phyloP scores from a whole-genome alignment of 1,140 invertebrate genomes.

The Cherax destructor region DNA sequence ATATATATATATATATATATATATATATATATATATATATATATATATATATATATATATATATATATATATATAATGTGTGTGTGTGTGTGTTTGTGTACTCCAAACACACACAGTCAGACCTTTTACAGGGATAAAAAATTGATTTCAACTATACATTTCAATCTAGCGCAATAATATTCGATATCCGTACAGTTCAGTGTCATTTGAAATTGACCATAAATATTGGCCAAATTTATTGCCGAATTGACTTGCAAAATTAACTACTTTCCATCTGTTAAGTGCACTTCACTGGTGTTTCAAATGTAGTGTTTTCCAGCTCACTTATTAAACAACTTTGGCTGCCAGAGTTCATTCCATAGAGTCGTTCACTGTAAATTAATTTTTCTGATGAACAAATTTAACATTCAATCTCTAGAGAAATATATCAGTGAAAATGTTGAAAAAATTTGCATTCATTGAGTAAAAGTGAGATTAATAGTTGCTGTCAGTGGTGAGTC shows the following conservation, averaged over 20 bases:
- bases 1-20: too few relatives aligned
- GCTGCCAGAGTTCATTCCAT: too few relatives aligned
- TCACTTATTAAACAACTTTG: neutral
- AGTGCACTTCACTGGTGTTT: neutral
- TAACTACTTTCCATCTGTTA: neutral
- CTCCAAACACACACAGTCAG: neutral
- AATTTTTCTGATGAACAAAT: too few relatives aligned
- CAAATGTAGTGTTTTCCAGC: neutral
- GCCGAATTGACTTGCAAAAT: neutral
- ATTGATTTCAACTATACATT: neutral
- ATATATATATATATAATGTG: too few relatives aligned
- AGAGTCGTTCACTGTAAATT: too few relatives aligned
- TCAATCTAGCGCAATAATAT: neutral
- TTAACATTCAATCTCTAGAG: neutral
- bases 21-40: too few relatives aligned
- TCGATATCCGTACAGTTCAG: neutral
- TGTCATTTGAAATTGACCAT: neutral
- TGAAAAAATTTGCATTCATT: neutral
- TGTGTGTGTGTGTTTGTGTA: too few relatives aligned
- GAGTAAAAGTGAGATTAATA: neutral
- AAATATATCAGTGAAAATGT: neutral
- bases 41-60: too few relatives aligned
- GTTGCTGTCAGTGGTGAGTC: too few relatives aligned
- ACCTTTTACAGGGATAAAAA: neutral
- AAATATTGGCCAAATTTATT: neutral